Evolutionary conservation across 2,797 vertebrate genomes (phyloP), one percentile per base, ranked within the genome.

Genomic region (Cephalopachus bancanus): DNA sequence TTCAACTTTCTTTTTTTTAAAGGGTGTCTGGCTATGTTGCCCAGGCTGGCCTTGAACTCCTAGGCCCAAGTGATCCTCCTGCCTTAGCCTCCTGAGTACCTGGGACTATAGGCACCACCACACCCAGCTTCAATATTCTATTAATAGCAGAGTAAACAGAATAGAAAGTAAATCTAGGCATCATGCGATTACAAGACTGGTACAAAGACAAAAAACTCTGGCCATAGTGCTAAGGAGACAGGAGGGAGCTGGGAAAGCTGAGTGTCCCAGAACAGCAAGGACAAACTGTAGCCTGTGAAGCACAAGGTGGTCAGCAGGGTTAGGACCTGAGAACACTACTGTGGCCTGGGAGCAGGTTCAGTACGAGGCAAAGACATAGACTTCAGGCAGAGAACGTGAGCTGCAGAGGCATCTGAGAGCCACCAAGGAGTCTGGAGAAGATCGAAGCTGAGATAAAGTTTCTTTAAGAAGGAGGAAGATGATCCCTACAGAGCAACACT

Each of bases 121-220:
- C 44, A 44, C 44, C 44, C 44, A 44, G 20, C 79, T 94, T 89
- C 33, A 55, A 37, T 93, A 71, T 49, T 76, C 30, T 75, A 89
- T 93, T 71, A 94, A 64, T 93, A 83, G 92, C 9, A 85, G 4
- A 24, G 49, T 19, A 76, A 60, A 55, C 65, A 24, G 74, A 92
- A 90, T 0, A 14, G 28, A 59, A 53, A 65, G 62, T 76, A 90
- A 94, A 88, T 74, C 16, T 79, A 22, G n/a, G 59, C 81, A 93
- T 44, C 16, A 59, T 0, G 1, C 57, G 55, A 91, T 83, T 91
- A 76, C 7, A 74, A 91, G 85, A 88, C 8, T 53, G 33, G 37
- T 65, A 88, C 19, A 65, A 11, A 92, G 59, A 71, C 3, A 60
- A 72, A 81, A 60, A 30, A 49, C 75, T 57, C 26, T 14, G 80